A percentile compares a stretch with the other conserved stretches of the same genome.
Evolutionary conservation across 2,113 vertebrate genomes (phyloP).

Genomic region (Nannospalax galili): DNA sequence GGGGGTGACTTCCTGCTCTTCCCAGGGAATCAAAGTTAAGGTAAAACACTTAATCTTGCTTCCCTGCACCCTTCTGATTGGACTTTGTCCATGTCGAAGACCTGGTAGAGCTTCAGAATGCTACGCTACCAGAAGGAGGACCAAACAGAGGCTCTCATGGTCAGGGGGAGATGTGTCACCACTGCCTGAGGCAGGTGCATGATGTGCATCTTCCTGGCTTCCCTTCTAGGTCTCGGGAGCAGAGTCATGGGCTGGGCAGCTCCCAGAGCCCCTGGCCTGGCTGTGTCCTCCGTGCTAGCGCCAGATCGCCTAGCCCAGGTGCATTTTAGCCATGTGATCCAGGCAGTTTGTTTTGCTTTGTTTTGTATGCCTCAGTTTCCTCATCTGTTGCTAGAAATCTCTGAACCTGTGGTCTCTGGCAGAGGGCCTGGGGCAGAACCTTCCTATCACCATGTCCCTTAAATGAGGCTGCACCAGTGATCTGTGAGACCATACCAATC

Average conservation of each 20-base stretch:
- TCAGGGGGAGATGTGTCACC: fast-evolving
- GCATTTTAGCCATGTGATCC: neutral
- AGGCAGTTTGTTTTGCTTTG: neutral
- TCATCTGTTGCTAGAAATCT: neutral
- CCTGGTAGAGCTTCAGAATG: neutral
- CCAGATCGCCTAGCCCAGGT: neutral
- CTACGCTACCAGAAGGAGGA: fast-evolving
- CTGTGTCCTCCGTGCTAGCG: neutral
- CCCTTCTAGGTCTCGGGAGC: neutral
- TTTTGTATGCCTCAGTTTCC: slow-evolving; percentile 13
- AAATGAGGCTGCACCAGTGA: too few species aligned
- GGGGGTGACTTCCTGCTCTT: neutral
- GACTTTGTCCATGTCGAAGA: neutral
- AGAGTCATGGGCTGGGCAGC: neutral
- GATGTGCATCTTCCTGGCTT: neutral
- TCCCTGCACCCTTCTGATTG: neutral
- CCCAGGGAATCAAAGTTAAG: too few species aligned
- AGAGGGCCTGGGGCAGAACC: neutral
- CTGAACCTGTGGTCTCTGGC: neutral
- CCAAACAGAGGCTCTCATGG: neutral
- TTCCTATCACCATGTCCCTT: fast-evolving
- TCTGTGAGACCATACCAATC: fast-evolving
- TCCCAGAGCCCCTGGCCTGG: neutral
- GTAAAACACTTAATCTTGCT: neutral
- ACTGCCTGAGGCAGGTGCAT: neutral